Evolutionary conservation across 2,113 vertebrate species (phyloP).

Genomic region (Panthera tigris): DNA sequence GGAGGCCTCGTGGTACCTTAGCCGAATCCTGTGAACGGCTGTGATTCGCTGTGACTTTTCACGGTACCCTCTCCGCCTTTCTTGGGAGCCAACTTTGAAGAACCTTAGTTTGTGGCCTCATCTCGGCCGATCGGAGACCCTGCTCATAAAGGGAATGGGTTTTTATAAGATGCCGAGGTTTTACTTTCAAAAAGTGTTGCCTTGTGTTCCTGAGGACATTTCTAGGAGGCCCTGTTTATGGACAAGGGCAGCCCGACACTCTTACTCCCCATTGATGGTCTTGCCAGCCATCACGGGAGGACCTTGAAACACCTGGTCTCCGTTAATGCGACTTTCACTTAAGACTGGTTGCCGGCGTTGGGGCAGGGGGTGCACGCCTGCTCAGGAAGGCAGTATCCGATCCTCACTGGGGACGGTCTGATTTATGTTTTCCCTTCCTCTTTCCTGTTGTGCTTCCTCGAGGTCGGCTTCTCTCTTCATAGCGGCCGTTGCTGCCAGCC

Average conservation of each 20-base stretch:
- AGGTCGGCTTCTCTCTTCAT: slow-evolving; percentile 30
- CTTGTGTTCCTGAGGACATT: background rate
- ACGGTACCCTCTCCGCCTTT: background rate
- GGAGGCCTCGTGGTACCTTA: background rate
- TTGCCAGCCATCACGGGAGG: slow-evolving; percentile 69
- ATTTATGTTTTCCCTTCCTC: slow-evolving; percentile 45
- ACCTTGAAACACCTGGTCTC: slow-evolving; percentile 56
- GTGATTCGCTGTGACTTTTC: background rate
- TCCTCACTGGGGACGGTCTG: slow-evolving; percentile 23
- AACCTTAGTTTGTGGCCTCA: background rate
- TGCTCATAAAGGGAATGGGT: background rate
- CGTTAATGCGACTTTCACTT: slow-evolving; percentile 45
- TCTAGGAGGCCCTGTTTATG: background rate
- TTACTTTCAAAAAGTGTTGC: background rate
- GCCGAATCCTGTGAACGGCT: background rate
- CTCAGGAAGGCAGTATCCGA: slow-evolving; percentile 22
- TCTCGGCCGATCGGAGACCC: background rate
- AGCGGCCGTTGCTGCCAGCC: background rate
- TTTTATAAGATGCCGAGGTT: background rate
- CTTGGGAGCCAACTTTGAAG: background rate
- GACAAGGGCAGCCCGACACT: background rate
- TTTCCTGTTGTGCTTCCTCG: slow-evolving; percentile 49
- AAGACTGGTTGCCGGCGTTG: background rate
- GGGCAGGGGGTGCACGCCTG: background rate
- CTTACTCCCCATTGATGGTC: background rate